Base-by-base conservation (phyloP, 2,888 invertebrate genomes). In the Ormia ochracea region DNA sequence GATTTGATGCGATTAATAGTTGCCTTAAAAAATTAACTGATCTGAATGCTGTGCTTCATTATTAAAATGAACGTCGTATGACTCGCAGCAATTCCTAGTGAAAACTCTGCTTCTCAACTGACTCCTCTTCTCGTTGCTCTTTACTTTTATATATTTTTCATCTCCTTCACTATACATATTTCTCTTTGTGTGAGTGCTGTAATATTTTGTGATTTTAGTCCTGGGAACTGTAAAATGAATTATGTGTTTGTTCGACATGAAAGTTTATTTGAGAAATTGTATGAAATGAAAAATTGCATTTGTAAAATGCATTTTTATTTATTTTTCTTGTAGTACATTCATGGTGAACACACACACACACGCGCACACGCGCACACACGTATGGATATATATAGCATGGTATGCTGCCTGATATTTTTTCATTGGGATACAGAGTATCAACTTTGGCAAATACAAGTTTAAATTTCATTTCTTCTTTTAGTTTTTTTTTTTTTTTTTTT, bases 211-310 rank as follows among this genome's bases (percentile, higher is more conserved):
- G 17, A 12, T 31, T 54, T 31, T 10, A 5, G 17, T 12, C 4
- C 4, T 5, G 33, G 17, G 12, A n/a, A 12, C 4, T 12, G 6
- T 36, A 56, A 56, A 12, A 36, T 56, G 36, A 56, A 65, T 73
- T 54, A 63, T 63, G 28, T 58, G 58, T 66, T 74, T 58, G 48
- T 59, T 41, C 50, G 26, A 26, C 50, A 75, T 43, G 43, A 31
- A 68, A 74, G 74, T 74, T 74, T 65, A 58, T 74, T 72, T 58
- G 21, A 31, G 41, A 54, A 73, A 36, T 36, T 54, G 36, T 63
- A 4, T 56, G 21, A 19, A 56, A 73, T 58, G 73, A 74, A 41
- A 52, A 59, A 74, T 59, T 66, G 66, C 58, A 66, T 66, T 59
- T 66, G 58, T 17, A 41, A 50, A 52, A 50, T 56, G 23, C 31